Base-by-base conservation (phyloP, 1,140 invertebrate species). In the Leptinotarsa lineolata region DNA sequence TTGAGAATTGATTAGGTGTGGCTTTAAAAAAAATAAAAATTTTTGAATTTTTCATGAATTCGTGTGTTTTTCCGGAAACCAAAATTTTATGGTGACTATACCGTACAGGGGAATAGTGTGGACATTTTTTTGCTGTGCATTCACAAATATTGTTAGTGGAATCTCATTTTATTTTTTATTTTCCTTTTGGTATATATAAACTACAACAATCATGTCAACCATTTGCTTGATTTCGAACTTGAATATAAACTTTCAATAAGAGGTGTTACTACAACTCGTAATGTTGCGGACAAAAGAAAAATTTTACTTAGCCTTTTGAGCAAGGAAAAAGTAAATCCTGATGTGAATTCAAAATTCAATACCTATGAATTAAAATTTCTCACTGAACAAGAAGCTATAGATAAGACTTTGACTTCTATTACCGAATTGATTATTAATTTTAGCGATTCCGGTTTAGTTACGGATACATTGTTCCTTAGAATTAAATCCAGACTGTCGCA, bases 271-370 rank as follows among this genome's bases (percentile, higher is more conserved):
- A 63, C 61, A 20, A 20, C 21, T 63, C 61, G 8, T 63, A 63
- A 4, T 5, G 60, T 63, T 63, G 60, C 60, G 20, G 20, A 63
- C 20, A 63, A 63, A 18, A n/a, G 60, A n/a, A 63, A 63, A 63
- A 63, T 63, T 21, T 21, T 63, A 11, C 15, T 15, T 13, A 63
- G 60, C 20, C 60, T 63, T 63, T 22, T 63, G 60, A 63, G n/a
- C 20, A 21, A 63, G 20, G 60, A 63, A 63, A 15, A 63, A 63
- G 60, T 63, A 20, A 63, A 63, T 63, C 61, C 61, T 63, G 61
- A 63, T 21, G 6, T 63, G 5, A 63, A 63, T 21, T 63, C 20
- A 5, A 20, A 63, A 20, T 63, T 24, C 20, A n/a, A 63, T 63
- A 21, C 61, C 6, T 24, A 24, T 63, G 61, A 63, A 20, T 63